These are phyloP conservation scores for Micromesistius poutassou DNA, from an alignment of 2,797 vertebrate species.

Conservation along the genomic window DNA sequence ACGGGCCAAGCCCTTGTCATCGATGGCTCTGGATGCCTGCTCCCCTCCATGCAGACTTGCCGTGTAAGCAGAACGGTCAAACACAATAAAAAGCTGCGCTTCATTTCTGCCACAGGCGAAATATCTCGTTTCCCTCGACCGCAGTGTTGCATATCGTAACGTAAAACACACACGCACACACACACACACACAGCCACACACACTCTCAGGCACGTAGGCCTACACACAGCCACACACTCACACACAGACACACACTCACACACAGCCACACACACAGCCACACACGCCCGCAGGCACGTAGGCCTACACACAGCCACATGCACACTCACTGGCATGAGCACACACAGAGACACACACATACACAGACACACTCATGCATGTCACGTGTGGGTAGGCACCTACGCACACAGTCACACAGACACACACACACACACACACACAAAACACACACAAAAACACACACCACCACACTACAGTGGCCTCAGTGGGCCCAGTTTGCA, in stretches of 20 bases:
- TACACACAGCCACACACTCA: background rate
- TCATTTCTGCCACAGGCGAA: background rate
- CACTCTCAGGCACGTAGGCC: background rate
- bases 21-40: slow-evolving; percentile 11
- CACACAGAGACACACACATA: background rate
- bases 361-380: background rate
- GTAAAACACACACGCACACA: slow-evolving; percentile 21
- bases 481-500: background rate
- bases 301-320: background rate
- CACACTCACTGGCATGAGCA: background rate
- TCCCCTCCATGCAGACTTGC: slow-evolving; percentile 6
- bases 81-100: slow-evolving; percentile 4
- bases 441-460: background rate
- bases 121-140: slow-evolving; percentile 9
- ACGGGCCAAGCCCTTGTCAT: background rate
- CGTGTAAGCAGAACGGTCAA: slow-evolving; percentile 5
- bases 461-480: background rate
- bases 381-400: background rate
- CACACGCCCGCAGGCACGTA: background rate
- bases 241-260: background rate
- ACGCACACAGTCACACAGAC: background rate
- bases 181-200: slow-evolving; percentile 16
- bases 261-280: background rate
- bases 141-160: slow-evolving; percentile 4
- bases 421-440: background rate